phyloP scores from a whole-genome alignment of 2,888 invertebrate genomes.

The Drosophila helvetica region DNA sequence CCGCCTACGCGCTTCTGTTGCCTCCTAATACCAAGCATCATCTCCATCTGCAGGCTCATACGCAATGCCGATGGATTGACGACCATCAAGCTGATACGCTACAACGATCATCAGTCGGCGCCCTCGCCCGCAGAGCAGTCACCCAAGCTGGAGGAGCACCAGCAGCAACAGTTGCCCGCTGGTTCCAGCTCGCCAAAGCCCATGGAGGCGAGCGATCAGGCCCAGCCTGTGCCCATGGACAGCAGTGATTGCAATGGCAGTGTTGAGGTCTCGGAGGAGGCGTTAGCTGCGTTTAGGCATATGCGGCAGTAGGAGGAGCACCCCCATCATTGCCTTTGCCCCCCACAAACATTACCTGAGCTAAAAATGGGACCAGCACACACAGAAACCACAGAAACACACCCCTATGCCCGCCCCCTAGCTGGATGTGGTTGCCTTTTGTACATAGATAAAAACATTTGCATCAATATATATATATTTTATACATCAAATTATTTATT shows the following conservation, averaged over 20 bases:
- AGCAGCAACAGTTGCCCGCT: slow-evolving; percentile 16
- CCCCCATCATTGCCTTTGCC: background rate
- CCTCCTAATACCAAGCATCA: slow-evolving; percentile 5
- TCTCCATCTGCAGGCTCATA: slow-evolving; percentile 78
- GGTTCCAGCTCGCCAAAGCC: slow-evolving; percentile 51
- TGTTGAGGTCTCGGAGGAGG: slow-evolving; percentile 57
- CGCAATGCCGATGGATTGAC: slow-evolving; percentile 84
- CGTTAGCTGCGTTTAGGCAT: slow-evolving; percentile 51
- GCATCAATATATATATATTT: slow-evolving; percentile 51
- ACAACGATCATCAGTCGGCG: slow-evolving; percentile 69
- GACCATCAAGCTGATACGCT: slow-evolving; percentile 84
- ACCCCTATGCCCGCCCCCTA: slow-evolving; percentile 32
- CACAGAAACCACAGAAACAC: slow-evolving; percentile 14
- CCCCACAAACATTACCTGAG: slow-evolving; percentile 46
- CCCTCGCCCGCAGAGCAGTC: slow-evolving; percentile 40
- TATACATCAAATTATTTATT: slow-evolving; percentile 46
- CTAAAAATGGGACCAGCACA: slow-evolving; percentile 51
- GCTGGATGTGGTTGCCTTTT: slow-evolving; percentile 44
- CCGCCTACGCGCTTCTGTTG: background rate
- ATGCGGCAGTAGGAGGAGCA: slow-evolving; percentile 67
- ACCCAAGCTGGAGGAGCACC: slow-evolving; percentile 53
- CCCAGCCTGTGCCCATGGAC: slow-evolving; percentile 64
- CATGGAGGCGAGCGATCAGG: slow-evolving; percentile 57
- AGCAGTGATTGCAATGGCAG: slow-evolving; percentile 63
- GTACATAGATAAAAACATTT: slow-evolving; percentile 54